Percentiles rank a stretch among this genome's conserved stretches.
Conservation (phyloP, 2,113 vertebrate genomes). For the Lepisosteus osseus region DNA sequence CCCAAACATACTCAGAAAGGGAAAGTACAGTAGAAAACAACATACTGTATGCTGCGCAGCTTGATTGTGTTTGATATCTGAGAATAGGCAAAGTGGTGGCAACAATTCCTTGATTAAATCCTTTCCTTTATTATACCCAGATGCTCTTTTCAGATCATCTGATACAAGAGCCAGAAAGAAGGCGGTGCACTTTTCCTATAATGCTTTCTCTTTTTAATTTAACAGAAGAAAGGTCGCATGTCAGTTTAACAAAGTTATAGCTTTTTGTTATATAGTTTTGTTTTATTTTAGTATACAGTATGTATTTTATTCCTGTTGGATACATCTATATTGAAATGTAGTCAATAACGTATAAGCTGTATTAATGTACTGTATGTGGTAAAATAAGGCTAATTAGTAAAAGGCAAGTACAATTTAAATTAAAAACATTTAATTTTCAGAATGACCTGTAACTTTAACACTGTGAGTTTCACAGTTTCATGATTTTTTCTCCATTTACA, state of each 20-base stretch:
- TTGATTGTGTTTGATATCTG: background rate
- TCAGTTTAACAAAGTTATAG: conserved; percentile 1
- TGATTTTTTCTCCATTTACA: no score
- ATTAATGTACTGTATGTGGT: no score
- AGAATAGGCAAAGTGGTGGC: background rate
- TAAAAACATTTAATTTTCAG: no score
- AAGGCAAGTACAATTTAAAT: no score
- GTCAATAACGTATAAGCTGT: no score
- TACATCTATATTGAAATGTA: no score
- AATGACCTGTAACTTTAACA: no score
- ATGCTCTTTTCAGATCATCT: background rate
- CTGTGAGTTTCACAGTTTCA: no score
- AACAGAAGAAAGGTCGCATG: background rate
- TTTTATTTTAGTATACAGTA: no score
- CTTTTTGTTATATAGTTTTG: background rate
- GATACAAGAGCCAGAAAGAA: background rate
- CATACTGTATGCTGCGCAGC: background rate
- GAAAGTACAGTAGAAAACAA: background rate
- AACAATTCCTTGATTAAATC: conserved; percentile 8
- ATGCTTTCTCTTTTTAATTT: no score
- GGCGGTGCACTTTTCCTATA: background rate
- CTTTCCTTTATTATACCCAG: background rate
- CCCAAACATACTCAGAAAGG: background rate
- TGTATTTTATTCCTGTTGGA: no score
- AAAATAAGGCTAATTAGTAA: no score